Conservation (phyloP, 53 echinoderm and acorn worm genomes). For the Glandiceps talaboti region DNA sequence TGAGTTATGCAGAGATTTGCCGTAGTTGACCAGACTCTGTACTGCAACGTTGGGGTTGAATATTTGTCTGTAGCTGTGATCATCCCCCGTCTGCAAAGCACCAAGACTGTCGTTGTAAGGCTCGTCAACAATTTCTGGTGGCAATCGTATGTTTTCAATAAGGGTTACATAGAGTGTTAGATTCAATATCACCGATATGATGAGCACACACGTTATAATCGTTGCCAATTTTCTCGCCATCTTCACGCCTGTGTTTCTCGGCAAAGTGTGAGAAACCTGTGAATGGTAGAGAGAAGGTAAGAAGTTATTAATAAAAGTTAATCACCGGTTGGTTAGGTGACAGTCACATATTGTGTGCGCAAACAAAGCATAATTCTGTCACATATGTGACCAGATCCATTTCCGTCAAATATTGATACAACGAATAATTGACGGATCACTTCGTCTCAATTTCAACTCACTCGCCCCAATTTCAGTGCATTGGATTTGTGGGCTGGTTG, state of each 20-base stretch:
- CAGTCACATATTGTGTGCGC: no score
- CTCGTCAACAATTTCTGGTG: background rate
- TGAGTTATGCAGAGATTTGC: background rate
- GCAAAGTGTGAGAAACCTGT: background rate
- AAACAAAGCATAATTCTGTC: no score
- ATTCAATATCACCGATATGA: background rate
- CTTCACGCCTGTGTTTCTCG: no score
- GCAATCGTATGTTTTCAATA: background rate
- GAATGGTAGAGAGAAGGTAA: background rate
- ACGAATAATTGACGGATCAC: no score
- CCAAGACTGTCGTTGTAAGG: background rate
- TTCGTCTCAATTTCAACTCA: no score
- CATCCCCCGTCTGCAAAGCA: background rate
- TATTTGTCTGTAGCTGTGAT: background rate
- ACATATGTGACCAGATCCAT: no score
- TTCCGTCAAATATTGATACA: no score
- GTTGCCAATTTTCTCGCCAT: background rate
- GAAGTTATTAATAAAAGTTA: no score
- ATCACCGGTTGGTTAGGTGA: no score
- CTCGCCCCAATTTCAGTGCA: no score
- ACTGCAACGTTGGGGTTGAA: background rate
- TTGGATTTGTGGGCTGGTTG: no score
- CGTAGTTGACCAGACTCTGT: background rate
- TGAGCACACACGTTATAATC: background rate
- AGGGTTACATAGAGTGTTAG: background rate